phyloP scores from a whole-genome alignment of 1,140 invertebrate genomes.

The Aphidius ervi region DNA sequence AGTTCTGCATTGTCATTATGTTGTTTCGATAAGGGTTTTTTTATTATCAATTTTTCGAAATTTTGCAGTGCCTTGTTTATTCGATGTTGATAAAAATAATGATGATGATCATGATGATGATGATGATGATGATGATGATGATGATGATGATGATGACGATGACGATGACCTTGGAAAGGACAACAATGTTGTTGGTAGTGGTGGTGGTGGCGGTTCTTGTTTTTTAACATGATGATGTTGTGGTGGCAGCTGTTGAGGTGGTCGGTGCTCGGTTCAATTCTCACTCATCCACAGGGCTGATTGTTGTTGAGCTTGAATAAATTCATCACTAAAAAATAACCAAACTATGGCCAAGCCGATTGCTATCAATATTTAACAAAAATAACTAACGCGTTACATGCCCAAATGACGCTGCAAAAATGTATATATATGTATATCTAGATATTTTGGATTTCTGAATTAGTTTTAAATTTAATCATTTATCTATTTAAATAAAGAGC shows the following conservation, averaged over 20 bases:
- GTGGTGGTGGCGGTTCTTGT: slow-evolving; percentile 10
- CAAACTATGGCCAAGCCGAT: slow-evolving; percentile 53
- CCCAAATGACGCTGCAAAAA: slow-evolving; percentile 9
- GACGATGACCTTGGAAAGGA: slow-evolving; percentile 28
- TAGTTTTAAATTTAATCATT: too few relatives aligned
- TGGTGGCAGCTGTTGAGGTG: slow-evolving; percentile 43
- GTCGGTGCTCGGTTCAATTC: slow-evolving; percentile 66
- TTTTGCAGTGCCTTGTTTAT: too few relatives aligned
- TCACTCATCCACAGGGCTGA: slow-evolving; percentile 88
- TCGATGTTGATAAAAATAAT: slow-evolving; percentile 22
- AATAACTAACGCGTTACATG: too few relatives aligned
- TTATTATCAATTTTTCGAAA: not conserved
- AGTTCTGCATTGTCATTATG: slow-evolving; percentile 27
- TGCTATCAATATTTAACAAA: too few relatives aligned
- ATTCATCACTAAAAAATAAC: slow-evolving; percentile 89
- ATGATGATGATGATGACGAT: slow-evolving; percentile 41
- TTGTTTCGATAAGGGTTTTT: not conserved
- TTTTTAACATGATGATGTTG: slow-evolving; percentile 25
- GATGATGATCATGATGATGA: slow-evolving; percentile 23
- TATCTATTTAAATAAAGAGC: too few relatives aligned
- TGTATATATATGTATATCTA: too few relatives aligned
- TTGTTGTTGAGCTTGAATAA: slow-evolving; percentile 90
- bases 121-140: slow-evolving; percentile 41
- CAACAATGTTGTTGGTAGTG: not conserved
- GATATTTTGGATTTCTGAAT: too few relatives aligned